Evolutionary conservation across 2,888 invertebrate genomes (phyloP), one percentile per base, ranked within the genome.

Genomic region (Limnephilus marmoratus): DNA sequence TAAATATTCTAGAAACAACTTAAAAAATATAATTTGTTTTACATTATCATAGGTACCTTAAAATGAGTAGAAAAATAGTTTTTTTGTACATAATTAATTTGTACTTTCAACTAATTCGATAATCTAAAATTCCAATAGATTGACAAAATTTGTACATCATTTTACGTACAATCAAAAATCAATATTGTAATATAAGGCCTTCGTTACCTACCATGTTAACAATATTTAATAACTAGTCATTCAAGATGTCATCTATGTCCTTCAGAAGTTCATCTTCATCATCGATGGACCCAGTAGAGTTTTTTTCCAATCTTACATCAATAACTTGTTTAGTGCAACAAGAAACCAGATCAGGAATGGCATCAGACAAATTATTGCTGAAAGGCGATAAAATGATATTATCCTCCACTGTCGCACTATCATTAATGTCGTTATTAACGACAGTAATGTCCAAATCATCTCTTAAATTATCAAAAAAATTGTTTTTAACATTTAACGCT

Each of bases 181-280:
- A 68, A 68, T 68, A 24, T 53, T 53, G 18, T n/a, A 68, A 9
- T 24, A 24, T 68, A 68, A 68, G 68, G 68, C 68, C 9, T 68
- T 24, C n/a, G n/a, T 68, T 68, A 24, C 9, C 24, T 45, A 68
- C 68, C 9, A 68, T 68, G 68, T 68, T 68, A 68, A 68, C 7
- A 68, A 68, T 68, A 24, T 68, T 24, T 68, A 37, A 45, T 37
- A 85, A 18, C 45, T 87, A 87, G 29, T 89, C 95, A 94, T 95
- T 94, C 91, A 95, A 94, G 92, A 95, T 94, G 92, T 95, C 94
- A 94, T 96, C 95, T 90, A 95, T 95, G 93, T 95, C 95, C 93
- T 95, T 95, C 92, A 95, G 94, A 91, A 96, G 94, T 93, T 95
- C 95, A 89, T 95, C 95, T 94, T 95, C 95, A 3, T 94, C 94